Evolutionary conservation across 1,140 invertebrate species (phyloP).

Genomic region (Scaptodrosophila lebanonensis): DNA sequence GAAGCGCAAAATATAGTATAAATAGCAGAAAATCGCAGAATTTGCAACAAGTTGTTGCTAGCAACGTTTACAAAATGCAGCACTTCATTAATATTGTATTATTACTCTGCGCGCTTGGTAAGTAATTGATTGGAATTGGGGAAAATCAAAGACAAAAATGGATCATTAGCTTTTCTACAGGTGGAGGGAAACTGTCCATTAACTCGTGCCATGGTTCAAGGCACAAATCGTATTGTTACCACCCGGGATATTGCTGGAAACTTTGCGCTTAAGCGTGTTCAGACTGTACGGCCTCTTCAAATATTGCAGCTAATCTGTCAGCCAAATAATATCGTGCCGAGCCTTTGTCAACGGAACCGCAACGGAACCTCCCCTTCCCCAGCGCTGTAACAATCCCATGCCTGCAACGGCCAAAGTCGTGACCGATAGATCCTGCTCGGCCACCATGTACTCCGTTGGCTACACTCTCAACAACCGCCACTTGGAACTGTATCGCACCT

Average conservation of each 20-base stretch:
- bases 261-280: conserved; percentile 15
- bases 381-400: conserved; percentile 19
- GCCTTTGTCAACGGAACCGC: conserved; percentile 6
- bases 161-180: conserved; percentile 12
- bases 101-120: no score
- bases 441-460: conserved; percentile 35
- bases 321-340: conserved; percentile 16
- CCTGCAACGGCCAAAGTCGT: conserved; percentile 1
- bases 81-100: no score
- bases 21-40: no score
- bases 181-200: conserved; percentile 21
- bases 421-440: conserved; percentile 22
- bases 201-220: conserved; percentile 30
- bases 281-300: conserved; percentile 16
- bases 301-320: conserved; percentile 31
- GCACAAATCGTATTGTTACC: conserved; percentile 31
- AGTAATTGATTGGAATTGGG: no score
- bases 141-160: no score
- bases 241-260: conserved; percentile 1
- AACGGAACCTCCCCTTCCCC: conserved; percentile 16
- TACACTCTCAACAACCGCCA: conserved; percentile 18
- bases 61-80: no score
- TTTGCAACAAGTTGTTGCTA: no score
- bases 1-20: no score
- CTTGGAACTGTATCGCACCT: conserved; percentile 33